Base-by-base conservation (phyloP, 1,140 invertebrate genomes). In the Drosophila mayri region DNA sequence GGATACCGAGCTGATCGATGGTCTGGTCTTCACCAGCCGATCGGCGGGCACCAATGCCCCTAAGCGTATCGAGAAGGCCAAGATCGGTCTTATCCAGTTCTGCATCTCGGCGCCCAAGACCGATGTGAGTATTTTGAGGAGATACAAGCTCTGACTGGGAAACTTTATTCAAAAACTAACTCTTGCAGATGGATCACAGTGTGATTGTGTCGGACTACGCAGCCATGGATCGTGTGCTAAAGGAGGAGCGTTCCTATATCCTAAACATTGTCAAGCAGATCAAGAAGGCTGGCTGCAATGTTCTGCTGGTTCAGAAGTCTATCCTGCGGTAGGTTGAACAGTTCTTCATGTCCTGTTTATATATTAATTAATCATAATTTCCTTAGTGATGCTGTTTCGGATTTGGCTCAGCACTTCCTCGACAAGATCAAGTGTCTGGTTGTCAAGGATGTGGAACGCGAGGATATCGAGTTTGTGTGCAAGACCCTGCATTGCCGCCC, bases 351-450 rank as follows among this genome's bases (percentile, higher is more conserved):
- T 9, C 10, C 3, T 32, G 30, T 3, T 6, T 12, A 37, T 54
- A 81, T 41, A 10, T 18, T 25, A 25, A 25, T 25, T 25, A 25
- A 25, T 25, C 3, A 16, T 20, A 16, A 22, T 22, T 22, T 3
- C 40, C 47, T 1, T 9, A 87, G 84, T 80, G 99, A 99, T 95
- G 98, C 99, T 25, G 94, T 99, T 12, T 99, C 96, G 90, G 99
- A 99, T 93, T 93, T 99, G 77, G 99, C 99, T 4, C 94, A 99
- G 78, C 99, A 99, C 93, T 99, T 99, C 93, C 94, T 99, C 75
- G 98, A 99, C 88, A 99, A 99, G 94, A 98, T 99, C 92, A 99
- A 99, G 93, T 99, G 99, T 44, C 97, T 99, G 97, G 98, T 99
- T 10, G 95, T 99, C 22, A 99, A 99, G 93, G 98, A 99, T 93